Evolutionary conservation across 2,113 vertebrate genomes (phyloP).

Genomic region (Antennarius striatus): DNA sequence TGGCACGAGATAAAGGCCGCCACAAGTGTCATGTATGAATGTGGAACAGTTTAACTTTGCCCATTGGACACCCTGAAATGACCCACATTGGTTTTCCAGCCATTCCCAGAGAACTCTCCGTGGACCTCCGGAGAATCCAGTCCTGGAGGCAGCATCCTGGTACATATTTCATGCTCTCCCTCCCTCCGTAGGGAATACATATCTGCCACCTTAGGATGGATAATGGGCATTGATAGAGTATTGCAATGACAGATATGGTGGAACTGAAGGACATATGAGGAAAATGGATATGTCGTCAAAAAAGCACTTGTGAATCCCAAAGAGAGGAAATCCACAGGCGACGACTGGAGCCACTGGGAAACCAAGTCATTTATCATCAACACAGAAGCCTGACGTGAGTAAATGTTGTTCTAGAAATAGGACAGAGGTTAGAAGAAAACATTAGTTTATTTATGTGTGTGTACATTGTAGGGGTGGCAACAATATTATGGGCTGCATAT

Average conservation of each 20-base stretch:
- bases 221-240: slow-evolving; percentile 51
- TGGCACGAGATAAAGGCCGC: no score
- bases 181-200: slow-evolving; percentile 12
- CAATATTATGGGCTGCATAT: no score
- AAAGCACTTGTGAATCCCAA: slow-evolving; percentile 26
- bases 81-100: no score
- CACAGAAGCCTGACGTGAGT: slow-evolving; percentile 30
- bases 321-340: background rate
- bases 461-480: no score
- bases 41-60: no score
- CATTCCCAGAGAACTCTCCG: no score
- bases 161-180: background rate
- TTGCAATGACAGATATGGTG: slow-evolving; percentile 15
- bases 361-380: slow-evolving; percentile 51
- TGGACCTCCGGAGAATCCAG: no score
- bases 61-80: no score
- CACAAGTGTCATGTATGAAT: no score
- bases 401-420: no score
- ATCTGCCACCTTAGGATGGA: slow-evolving; percentile 33
- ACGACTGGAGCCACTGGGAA: slow-evolving; percentile 45
- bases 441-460: no score
- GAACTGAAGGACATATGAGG: slow-evolving; percentile 11
- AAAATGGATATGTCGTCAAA: slow-evolving; percentile 48
- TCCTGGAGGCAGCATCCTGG: background rate
- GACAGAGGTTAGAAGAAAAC: no score